These are phyloP conservation scores for Diorhabda sublineata DNA, from an alignment of 1,140 invertebrate species.

Conservation along the genomic window DNA sequence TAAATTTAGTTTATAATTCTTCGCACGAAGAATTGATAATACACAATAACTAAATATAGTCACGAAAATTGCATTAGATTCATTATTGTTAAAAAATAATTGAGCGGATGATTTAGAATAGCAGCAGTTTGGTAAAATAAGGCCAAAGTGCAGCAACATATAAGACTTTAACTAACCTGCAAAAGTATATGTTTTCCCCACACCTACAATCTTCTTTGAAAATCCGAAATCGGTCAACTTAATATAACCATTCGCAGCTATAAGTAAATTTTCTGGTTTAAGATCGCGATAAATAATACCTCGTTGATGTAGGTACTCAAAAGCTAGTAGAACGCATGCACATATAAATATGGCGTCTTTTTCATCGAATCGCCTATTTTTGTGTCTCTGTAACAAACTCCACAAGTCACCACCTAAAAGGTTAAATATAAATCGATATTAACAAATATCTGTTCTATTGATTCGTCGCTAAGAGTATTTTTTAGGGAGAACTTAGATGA, in stretches of 20 bases:
- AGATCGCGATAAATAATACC: constrained; percentile 91
- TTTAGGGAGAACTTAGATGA: no score
- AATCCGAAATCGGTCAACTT: constrained; percentile 98
- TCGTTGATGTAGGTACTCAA: constrained; percentile 82
- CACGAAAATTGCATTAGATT: no score
- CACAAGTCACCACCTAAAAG: constrained; percentile 55
- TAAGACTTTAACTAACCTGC: constrained; percentile 54
- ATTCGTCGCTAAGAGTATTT: no score
- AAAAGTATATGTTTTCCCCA: constrained; percentile 94
- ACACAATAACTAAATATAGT: no score
- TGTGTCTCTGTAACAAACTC: constrained; percentile 19
- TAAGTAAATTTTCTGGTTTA: constrained; percentile 91
- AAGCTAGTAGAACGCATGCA: constrained; percentile 65
- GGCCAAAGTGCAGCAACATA: no score
- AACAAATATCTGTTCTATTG: no score
- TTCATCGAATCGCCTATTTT: constrained; percentile 76
- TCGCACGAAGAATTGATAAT: no score
- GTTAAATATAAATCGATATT: background rate
- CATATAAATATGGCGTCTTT: constrained; percentile 76
- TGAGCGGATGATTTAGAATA: no score
- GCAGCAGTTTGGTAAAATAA: no score
- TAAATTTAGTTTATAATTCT: no score
- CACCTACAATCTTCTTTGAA: constrained; percentile 76
- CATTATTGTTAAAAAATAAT: no score
- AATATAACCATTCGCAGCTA: constrained; percentile 82